Base-by-base conservation (phyloP, 1,140 invertebrate species). In the Halesus radiatus region DNA sequence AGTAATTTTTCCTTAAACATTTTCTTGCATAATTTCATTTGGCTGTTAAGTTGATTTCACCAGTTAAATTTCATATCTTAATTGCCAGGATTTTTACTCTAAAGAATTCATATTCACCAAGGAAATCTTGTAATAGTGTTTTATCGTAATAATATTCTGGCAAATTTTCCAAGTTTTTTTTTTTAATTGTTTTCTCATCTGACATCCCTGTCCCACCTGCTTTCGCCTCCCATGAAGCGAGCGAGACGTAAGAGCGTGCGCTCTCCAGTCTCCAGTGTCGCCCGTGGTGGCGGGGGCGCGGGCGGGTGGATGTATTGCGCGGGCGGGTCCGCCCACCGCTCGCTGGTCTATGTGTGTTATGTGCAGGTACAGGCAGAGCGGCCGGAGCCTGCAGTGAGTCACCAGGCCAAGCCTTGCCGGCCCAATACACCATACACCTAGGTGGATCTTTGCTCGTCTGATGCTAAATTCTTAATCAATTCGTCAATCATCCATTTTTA, bases 291-390 rank as follows among this genome's bases (percentile, higher is more conserved):
- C n/a, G 37, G 66, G 22, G 29, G n/a, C 16, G 64, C 5, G 58
- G n/a, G 60, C 20, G 60, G 60, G 23, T 26, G 60, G 60, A 23
- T 16, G 60, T 16, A 26, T 16, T 22, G 60, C 60, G 60, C 60
- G 60, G 60, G 60, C 60, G 60, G 54, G 60, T 23, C 60, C 60
- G 60, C 60, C 60, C 60, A 64, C 60, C 60, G 60, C 60, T 10
- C n/a, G 54, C 54, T 22, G 54, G 54, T 22, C 37, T 45, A 45
- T 45, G 37, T 45, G 37, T 45, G 37, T 13, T 45, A 45, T 45
- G 37, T 45, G 37, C 37, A 45, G 37, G 7, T 7, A 32, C 32
- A 32, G 32, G 32, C 7, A 45, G 37, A 20, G 23, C 62, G 6
- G 62, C 26, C 56, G 10, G 62, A n/a, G 26, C 1, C 62, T n/a